Conservation (phyloP, 2,797 vertebrate genomes). For the Lithobates sylvaticus region DNA sequence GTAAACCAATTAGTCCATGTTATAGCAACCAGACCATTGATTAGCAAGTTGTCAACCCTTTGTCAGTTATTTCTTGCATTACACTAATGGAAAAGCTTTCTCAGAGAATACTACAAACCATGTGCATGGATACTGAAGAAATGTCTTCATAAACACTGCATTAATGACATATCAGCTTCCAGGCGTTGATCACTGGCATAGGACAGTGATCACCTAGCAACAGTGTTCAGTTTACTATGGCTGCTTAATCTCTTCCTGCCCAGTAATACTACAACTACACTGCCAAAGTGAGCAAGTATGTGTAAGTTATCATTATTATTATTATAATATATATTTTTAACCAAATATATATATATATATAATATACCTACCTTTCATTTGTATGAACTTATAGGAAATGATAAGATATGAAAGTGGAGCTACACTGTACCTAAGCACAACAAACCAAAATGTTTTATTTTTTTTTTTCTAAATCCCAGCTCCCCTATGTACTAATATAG, state of each 20-base stretch:
- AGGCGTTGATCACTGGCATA: neutral
- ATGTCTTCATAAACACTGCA: neutral
- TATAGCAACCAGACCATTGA: conserved; percentile 1
- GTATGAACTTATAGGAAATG: no score
- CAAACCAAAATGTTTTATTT: no score
- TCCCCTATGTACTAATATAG: no score
- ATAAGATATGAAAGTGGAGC: no score
- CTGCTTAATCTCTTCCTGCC: neutral
- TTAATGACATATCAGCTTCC: neutral
- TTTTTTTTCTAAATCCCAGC: no score
- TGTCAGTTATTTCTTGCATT: conserved; percentile 8
- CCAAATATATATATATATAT: no score
- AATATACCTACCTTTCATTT: no score
- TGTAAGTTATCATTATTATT: no score
- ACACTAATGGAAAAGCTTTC: conserved; percentile 3
- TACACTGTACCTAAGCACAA: no score
- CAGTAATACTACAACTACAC: no score
- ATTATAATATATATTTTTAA: no score
- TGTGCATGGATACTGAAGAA: neutral
- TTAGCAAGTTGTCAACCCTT: conserved; percentile 32
- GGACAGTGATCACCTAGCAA: neutral
- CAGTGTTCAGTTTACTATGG: neutral
- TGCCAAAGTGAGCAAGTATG: no score
- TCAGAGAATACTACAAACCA: neutral
- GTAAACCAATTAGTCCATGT: conserved; percentile 1